These are phyloP conservation scores for Phaethornis superciliosus DNA, from an alignment of 2,113 vertebrate species.

Conservation along the genomic window DNA sequence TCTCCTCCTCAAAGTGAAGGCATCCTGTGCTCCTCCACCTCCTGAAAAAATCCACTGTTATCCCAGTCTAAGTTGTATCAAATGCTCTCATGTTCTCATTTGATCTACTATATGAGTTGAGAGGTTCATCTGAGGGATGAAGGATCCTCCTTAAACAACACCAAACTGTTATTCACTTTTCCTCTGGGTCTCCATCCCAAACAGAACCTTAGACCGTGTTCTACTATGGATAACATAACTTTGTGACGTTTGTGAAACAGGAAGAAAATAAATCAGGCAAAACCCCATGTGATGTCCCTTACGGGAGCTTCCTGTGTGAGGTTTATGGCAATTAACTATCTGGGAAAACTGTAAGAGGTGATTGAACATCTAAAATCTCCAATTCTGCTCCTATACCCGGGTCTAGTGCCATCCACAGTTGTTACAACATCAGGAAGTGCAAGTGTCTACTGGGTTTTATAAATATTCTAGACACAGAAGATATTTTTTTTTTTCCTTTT, in stretches of 20 bases:
- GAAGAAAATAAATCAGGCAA: neutral
- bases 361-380: neutral
- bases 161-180: neutral
- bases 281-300: neutral
- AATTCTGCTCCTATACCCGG: neutral
- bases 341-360: neutral
- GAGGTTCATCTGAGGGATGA: neutral
- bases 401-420: neutral
- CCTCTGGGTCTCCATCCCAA: neutral
- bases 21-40: neutral
- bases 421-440: neutral
- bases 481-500: neutral
- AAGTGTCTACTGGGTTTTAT: neutral
- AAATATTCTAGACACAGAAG: neutral
- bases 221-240: neutral
- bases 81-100: neutral
- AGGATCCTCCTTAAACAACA: neutral
- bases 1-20: neutral
- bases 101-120: neutral
- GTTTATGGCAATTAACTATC: neutral
- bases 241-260: neutral
- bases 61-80: neutral
- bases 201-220: neutral
- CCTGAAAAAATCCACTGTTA: neutral
- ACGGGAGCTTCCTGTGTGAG: neutral